Evolutionary conservation across 1,140 invertebrate species (phyloP).

Genomic region (Temnothorax nylanderi): DNA sequence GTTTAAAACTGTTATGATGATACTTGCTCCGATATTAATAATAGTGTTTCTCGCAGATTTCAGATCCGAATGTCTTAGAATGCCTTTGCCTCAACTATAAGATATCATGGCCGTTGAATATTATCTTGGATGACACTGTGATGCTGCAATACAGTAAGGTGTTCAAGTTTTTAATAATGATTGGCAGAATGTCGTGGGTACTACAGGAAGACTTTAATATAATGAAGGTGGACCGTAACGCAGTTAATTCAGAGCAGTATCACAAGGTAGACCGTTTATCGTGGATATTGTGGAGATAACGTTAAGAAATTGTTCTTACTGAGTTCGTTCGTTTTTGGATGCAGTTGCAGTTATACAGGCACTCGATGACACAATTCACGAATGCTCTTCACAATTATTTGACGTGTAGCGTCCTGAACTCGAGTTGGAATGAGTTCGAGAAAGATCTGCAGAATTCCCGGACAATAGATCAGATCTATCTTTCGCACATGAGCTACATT

Average conservation of each 20-base stretch:
- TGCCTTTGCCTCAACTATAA: slow-evolving; percentile 90
- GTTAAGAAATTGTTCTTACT: background rate
- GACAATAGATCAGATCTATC: slow-evolving; percentile 90
- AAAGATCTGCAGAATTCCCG: slow-evolving; percentile 87
- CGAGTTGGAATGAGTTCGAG: slow-evolving; percentile 90
- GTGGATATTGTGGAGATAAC: background rate
- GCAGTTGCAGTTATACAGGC: slow-evolving; percentile 88
- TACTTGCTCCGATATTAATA: background rate
- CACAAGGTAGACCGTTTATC: slow-evolving; percentile 75
- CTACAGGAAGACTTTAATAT: slow-evolving; percentile 88
- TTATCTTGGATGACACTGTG: slow-evolving; percentile 90
- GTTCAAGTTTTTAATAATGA: slow-evolving; percentile 91
- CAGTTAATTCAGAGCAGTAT: slow-evolving; percentile 77
- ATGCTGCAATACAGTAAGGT: slow-evolving; percentile 90
- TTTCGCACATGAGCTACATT: slow-evolving; percentile 89
- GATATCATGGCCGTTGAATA: slow-evolving; percentile 91
- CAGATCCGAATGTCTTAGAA: slow-evolving; percentile 88
- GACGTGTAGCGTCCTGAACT: slow-evolving; percentile 89
- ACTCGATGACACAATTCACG: slow-evolving; percentile 91
- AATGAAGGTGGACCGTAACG: slow-evolving; percentile 80
- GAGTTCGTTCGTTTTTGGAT: slow-evolving; percentile 26
- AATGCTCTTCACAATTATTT: slow-evolving; percentile 91
- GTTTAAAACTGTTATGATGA: background rate
- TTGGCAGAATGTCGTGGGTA: slow-evolving; percentile 91
- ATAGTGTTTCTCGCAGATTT: slow-evolving; percentile 72